phyloP scores from a whole-genome alignment of 2,113 vertebrate genomes.

The Xiphophorus hellerii region DNA sequence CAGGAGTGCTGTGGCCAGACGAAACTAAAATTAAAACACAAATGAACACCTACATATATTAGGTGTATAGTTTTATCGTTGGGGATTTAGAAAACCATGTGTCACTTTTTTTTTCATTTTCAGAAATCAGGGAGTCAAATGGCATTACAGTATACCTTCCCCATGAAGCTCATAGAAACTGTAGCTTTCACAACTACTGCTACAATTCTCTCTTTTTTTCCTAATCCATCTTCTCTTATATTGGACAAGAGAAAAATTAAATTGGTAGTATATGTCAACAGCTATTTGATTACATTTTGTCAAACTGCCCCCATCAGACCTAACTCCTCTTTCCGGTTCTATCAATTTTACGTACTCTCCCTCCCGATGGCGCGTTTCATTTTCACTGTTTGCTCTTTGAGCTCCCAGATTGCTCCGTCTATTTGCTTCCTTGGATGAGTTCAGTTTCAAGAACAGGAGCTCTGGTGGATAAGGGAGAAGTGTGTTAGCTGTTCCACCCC shows the following conservation, averaged over 20 bases:
- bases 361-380: conserved; percentile 14
- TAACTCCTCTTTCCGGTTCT: neutral
- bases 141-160: neutral
- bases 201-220: neutral
- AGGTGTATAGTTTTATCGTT: neutral
- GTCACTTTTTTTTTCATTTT: neutral
- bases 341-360: conserved; percentile 10
- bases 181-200: neutral
- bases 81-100: neutral
- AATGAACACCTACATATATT: neutral
- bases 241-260: neutral
- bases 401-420: conserved; percentile 46
- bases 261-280: neutral
- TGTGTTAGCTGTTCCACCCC: conserved; percentile 44
- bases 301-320: neutral
- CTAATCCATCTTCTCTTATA: neutral
- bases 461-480: conserved; percentile 28
- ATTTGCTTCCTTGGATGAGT: conserved; percentile 56
- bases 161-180: neutral
- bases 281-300: neutral
- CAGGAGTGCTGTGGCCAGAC: no score
- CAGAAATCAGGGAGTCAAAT: neutral
- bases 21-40: neutral
- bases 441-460: conserved; percentile 13
- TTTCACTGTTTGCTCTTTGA: conserved; percentile 44